These are phyloP conservation scores for Acropora tenuis DNA, from an alignment of 64 coral and sea anemone genomes.

Conservation along the genomic window DNA sequence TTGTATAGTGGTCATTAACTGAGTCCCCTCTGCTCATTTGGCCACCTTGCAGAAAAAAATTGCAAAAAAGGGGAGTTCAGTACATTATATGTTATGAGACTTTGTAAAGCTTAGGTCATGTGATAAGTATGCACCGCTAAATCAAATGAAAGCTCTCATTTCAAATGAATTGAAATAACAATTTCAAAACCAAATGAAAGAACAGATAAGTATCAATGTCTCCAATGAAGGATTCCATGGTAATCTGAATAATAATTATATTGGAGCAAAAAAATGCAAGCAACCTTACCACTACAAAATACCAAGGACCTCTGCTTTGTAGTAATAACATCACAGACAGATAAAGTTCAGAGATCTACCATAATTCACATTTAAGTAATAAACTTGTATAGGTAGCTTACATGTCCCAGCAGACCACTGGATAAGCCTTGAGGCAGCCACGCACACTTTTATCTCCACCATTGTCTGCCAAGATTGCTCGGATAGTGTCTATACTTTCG, in stretches of 20 bases:
- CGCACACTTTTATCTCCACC: neutral
- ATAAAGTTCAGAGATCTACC: neutral
- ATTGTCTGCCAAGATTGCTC: neutral
- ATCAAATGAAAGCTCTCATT: too few species aligned
- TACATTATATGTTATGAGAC: constrained; percentile 4
- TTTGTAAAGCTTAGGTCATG: neutral
- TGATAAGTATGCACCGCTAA: too few species aligned
- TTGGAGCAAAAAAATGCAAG: constrained; percentile 23
- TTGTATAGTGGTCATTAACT: neutral
- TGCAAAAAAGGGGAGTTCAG: constrained; percentile 17
- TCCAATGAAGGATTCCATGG: constrained; percentile 18
- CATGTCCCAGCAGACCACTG: constrained; percentile 17
- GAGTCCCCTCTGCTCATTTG: neutral
- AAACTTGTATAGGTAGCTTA: neutral
- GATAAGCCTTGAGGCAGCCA: constrained; percentile 23
- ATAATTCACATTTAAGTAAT: neutral
- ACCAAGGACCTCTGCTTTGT: constrained; percentile 25
- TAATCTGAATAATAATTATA: constrained; percentile 20
- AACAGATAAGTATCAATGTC: constrained; percentile 15
- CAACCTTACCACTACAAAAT: constrained; percentile 28
- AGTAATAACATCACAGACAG: neutral
- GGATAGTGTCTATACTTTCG: neutral
- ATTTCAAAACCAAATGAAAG: constrained; percentile 19
- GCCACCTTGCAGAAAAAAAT: constrained; percentile 25
- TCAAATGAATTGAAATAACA: neutral